Percentiles rank a stretch among this genome's conserved stretches.
phyloP scores from a whole-genome alignment of 1,140 invertebrate species.

The Magallana ariakensis region DNA sequence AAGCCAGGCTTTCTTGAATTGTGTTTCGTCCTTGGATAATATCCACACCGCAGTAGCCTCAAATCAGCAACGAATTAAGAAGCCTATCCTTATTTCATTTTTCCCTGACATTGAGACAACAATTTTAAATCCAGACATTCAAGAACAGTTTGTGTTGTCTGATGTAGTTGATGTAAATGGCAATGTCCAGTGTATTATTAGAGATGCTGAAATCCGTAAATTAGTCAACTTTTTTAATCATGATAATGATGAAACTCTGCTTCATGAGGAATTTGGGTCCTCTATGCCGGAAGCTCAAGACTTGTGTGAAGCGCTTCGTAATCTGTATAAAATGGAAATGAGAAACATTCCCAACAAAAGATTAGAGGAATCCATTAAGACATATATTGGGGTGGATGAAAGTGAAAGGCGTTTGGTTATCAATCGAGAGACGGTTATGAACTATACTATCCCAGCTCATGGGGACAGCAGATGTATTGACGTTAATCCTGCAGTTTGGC shows the following conservation, averaged over 20 bases:
- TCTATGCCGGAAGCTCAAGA: not conserved
- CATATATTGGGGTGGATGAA: not conserved
- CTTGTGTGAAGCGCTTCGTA: not conserved
- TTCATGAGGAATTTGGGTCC: not conserved
- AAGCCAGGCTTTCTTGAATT: constrained; percentile 16
- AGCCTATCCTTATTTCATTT: constrained; percentile 10
- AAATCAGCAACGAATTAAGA: not conserved
- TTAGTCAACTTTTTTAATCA: not conserved
- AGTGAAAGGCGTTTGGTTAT: not conserved
- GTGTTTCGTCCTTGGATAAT: not conserved
- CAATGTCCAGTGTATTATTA: not conserved
- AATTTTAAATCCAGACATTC: not conserved
- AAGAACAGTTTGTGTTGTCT: not conserved
- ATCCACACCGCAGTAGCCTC: not conserved
- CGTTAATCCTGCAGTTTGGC: not conserved
- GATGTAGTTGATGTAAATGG: not conserved
- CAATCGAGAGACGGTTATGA: not conserved
- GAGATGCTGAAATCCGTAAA: constrained; percentile 7
- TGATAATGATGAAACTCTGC: not conserved
- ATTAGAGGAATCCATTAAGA: not conserved
- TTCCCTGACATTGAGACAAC: not conserved
- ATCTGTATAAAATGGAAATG: constrained; percentile 16
- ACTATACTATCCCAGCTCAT: not conserved
- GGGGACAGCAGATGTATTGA: not conserved
- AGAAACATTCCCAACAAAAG: not conserved